Evolutionary conservation across 2,888 invertebrate species (phyloP).

Genomic region (Amphipyra tragopoginis): DNA sequence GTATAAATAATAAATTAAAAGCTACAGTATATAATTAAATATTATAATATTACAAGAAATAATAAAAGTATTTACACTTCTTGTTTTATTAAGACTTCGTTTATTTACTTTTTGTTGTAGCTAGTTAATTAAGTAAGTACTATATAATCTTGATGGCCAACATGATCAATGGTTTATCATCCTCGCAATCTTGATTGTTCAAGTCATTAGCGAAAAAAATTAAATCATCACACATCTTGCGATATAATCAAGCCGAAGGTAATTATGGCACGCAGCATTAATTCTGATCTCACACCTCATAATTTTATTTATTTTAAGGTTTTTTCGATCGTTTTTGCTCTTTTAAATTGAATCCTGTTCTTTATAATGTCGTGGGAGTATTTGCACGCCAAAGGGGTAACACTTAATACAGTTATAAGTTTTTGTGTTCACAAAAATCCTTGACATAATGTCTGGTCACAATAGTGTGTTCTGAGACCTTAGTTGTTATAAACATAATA

Average conservation of each 20-base stretch:
- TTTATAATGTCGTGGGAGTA: too few relatives aligned
- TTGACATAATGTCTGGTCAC: too few relatives aligned
- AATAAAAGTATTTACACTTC: too few relatives aligned
- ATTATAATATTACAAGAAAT: neutral
- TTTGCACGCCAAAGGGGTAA: too few relatives aligned
- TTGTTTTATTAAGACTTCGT: too few relatives aligned
- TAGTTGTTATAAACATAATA: too few relatives aligned
- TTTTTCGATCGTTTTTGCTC: neutral
- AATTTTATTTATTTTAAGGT: slow-evolving; percentile 23
- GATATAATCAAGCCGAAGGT: slow-evolving; percentile 19
- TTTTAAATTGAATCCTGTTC: too few relatives aligned
- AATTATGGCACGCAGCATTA: slow-evolving; percentile 14
- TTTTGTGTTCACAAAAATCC: too few relatives aligned
- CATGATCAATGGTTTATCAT: slow-evolving; percentile 23
- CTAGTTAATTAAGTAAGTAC: neutral
- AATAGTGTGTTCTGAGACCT: too few relatives aligned
- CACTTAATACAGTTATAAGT: too few relatives aligned
- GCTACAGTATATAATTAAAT: neutral
- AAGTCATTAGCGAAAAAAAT: slow-evolving; percentile 1
- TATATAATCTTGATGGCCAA: neutral
- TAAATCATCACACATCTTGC: slow-evolving; percentile 3
- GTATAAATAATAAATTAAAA: neutral
- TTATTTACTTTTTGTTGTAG: too few relatives aligned
- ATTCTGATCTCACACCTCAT: slow-evolving; percentile 26
- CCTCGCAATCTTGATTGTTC: slow-evolving; percentile 24